These are phyloP conservation scores for Cheracebus regulus DNA, from an alignment of 2,797 vertebrate genomes.

Conservation along the genomic window DNA sequence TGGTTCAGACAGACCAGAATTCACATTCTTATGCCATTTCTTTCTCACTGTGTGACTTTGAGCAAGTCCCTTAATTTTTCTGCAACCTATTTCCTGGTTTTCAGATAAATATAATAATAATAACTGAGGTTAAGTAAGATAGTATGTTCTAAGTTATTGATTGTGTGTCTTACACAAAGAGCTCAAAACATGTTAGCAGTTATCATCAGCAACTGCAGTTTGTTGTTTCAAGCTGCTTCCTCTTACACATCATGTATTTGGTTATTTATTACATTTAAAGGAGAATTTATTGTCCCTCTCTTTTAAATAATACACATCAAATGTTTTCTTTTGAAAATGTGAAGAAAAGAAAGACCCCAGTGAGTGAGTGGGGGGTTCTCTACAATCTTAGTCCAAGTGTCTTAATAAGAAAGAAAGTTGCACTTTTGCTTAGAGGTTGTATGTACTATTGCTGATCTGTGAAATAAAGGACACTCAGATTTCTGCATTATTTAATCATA, in stretches of 20 bases:
- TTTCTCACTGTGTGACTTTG: neutral
- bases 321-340: conserved; percentile 24
- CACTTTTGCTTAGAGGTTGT: neutral
- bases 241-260: neutral
- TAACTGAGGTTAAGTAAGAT: neutral
- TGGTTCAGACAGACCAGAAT: neutral
- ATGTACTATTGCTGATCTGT: neutral
- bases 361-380: neutral
- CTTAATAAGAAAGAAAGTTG: neutral
- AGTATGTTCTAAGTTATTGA: neutral
- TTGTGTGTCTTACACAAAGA: neutral
- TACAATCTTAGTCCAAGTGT: neutral
- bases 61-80: neutral
- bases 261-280: neutral
- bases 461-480: neutral
- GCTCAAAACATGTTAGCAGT: neutral
- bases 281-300: neutral
- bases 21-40: neutral
- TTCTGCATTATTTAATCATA: conserved; percentile 43
- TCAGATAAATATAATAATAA: neutral
- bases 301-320: conserved; percentile 50
- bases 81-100: neutral
- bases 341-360: neutral
- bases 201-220: neutral
- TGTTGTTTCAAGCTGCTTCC: neutral